Evolutionary conservation across 2,113 vertebrate genomes (phyloP).

Genomic region (Tinamus guttatus): DNA sequence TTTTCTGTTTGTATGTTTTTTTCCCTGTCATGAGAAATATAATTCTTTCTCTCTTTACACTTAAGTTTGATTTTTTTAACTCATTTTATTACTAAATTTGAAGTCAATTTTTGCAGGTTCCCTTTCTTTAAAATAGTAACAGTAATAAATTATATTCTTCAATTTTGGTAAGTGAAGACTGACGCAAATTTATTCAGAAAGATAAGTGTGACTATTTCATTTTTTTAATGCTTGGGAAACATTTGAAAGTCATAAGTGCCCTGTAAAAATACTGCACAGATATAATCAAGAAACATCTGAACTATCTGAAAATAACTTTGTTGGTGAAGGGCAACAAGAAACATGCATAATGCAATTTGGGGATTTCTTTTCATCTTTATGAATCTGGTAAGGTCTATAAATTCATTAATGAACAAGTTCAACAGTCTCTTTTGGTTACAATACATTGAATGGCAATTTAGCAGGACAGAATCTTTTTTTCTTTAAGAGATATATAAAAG

Average conservation of each 20-base stretch:
- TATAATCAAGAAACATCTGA: background rate
- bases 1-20: background rate
- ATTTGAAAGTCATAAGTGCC: background rate
- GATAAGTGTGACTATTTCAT: background rate
- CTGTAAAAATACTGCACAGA: background rate
- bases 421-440: background rate
- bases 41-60: background rate
- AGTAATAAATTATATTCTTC: background rate
- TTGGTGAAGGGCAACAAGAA: slow-evolving; percentile 10
- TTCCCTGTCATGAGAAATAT: background rate
- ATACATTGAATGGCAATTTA: background rate
- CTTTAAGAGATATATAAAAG: background rate
- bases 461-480: background rate
- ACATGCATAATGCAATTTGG: background rate
- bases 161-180: background rate
- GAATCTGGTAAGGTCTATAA: slow-evolving; percentile 7
- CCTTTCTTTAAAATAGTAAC: background rate
- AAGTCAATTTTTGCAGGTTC: background rate
- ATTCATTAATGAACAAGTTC: slow-evolving; percentile 12
- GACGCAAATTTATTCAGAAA: background rate
- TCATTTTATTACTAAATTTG: background rate
- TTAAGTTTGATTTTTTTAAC: background rate
- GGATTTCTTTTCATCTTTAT: slow-evolving; percentile 31
- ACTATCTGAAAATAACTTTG: background rate
- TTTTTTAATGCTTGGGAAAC: background rate